Conservation (phyloP, 2,888 invertebrate species). For the Acanthosoma haemorrhoidale region DNA sequence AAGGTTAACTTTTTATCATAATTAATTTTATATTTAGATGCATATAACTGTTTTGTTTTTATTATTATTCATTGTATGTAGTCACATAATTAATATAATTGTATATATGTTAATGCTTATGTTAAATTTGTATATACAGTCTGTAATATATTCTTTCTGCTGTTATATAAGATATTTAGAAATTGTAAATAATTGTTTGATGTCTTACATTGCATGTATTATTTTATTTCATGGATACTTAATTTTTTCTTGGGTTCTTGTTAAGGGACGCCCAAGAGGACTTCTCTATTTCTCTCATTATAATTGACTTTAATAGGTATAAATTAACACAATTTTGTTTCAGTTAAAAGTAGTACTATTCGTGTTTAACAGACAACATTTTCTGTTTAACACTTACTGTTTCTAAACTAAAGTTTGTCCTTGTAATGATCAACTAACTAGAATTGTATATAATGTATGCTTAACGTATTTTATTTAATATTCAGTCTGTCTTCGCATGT, state of each 20-base stretch:
- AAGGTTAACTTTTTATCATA: not conserved
- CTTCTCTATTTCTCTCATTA: too few species aligned
- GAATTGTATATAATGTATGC: conserved; percentile 27
- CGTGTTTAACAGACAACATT: too few species aligned
- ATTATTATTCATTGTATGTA: not conserved
- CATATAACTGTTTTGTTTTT: not conserved
- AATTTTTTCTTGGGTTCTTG: too few species aligned
- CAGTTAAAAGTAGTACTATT: too few species aligned
- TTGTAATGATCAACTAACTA: conserved; percentile 10
- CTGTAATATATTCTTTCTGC: not conserved
- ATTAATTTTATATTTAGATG: not conserved
- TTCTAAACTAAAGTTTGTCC: too few species aligned
- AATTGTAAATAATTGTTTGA: not conserved
- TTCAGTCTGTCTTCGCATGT: conserved; percentile 32
- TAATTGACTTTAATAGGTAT: too few species aligned
- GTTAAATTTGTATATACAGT: conserved; percentile 11
- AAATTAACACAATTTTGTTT: too few species aligned
- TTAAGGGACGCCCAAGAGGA: too few species aligned
- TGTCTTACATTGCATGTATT: not conserved
- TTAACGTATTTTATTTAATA: conserved; percentile 31
- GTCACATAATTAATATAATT: not conserved
- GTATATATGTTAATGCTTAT: conserved; percentile 13
- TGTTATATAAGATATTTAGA: not conserved
- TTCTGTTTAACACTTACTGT: too few species aligned
- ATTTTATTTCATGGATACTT: not conserved